Conservation (phyloP, 2,113 vertebrate species). For the Thryonomys swinderianus region DNA sequence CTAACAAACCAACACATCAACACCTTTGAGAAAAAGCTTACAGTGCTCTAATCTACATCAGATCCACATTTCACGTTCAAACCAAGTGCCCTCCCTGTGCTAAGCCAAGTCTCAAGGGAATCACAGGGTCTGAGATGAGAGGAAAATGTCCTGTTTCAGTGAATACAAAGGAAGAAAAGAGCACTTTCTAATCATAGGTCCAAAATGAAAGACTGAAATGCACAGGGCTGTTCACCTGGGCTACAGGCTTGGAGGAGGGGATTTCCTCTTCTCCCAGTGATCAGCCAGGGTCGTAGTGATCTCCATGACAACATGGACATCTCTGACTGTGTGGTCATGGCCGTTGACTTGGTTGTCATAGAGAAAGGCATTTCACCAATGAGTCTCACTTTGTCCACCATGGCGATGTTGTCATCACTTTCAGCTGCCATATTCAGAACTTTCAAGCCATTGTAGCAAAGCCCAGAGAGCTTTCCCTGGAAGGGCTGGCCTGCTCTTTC, state of each 20-base stretch:
- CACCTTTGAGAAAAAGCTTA: neutral
- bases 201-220: neutral
- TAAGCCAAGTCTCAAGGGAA: slow-evolving; percentile 17
- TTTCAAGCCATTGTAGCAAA: slow-evolving; percentile 99
- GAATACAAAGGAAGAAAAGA: neutral
- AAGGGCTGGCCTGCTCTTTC: slow-evolving; percentile 96
- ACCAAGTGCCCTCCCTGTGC: neutral
- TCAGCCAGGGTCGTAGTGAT: slow-evolving; percentile 97
- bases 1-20: neutral
- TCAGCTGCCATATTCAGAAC: slow-evolving; percentile 99
- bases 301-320: slow-evolving; percentile 98
- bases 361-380: slow-evolving; percentile 98
- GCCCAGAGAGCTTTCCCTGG: slow-evolving; percentile 99
- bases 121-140: neutral
- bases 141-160: neutral
- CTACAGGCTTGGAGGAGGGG: slow-evolving; percentile 92
- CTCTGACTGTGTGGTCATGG: slow-evolving; percentile 97
- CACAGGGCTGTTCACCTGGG: slow-evolving; percentile 89
- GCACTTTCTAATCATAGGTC: neutral
- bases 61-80: neutral
- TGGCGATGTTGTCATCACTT: slow-evolving; percentile 96
- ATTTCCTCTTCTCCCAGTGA: slow-evolving; percentile 92
- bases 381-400: slow-evolving; percentile 98
- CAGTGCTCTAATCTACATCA: neutral
- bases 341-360: slow-evolving; percentile 97